Evolutionary conservation across 23 tunicate species (phyloP), one percentile per base, ranked within the genome.

Genomic region (Clavelina lepadiformis): DNA sequence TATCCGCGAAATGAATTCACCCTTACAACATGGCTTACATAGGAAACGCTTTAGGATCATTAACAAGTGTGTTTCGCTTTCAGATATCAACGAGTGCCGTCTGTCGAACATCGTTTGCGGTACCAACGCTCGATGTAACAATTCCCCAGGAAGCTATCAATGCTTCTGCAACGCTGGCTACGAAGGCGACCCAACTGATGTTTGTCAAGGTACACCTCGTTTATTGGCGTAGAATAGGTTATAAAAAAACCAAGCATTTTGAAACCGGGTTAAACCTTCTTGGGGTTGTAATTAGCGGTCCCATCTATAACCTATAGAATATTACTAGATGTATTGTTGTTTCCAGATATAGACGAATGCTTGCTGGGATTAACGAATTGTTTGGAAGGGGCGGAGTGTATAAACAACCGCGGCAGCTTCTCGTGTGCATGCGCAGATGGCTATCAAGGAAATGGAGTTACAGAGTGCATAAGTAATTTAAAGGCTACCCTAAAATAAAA

Each of bases 261-360:
- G n/a, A n/a, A n/a, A n/a, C n/a, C n/a, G n/a, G n/a, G n/a, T n/a
- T n/a, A n/a, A n/a, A n/a, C n/a, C n/a, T n/a, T n/a, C n/a, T n/a
- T n/a, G n/a, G n/a, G n/a, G n/a, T n/a, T n/a, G n/a, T n/a, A n/a
- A n/a, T n/a, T n/a, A n/a, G n/a, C n/a, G n/a, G n/a, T n/a, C n/a
- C n/a, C n/a, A n/a, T n/a, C n/a, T n/a, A n/a, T n/a, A n/a, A n/a
- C n/a, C n/a, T n/a, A n/a, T n/a, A n/a, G n/a, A n/a, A n/a, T n/a
- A n/a, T n/a, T n/a, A n/a, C n/a, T n/a, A n/a, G n/a, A n/a, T n/a
- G n/a, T n/a, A n/a, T n/a, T n/a, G n/a, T n/a, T 28, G 3, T 3
- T 29, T n/a, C 22, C 59, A 77, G 84, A 78, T 70, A 46, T 78
- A 2, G 76, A 78, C 58, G 84, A 78, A 58, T 78, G 84, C 27